Conservation (phyloP, 2,888 invertebrate species). For the Phlogophora meticulosa region DNA sequence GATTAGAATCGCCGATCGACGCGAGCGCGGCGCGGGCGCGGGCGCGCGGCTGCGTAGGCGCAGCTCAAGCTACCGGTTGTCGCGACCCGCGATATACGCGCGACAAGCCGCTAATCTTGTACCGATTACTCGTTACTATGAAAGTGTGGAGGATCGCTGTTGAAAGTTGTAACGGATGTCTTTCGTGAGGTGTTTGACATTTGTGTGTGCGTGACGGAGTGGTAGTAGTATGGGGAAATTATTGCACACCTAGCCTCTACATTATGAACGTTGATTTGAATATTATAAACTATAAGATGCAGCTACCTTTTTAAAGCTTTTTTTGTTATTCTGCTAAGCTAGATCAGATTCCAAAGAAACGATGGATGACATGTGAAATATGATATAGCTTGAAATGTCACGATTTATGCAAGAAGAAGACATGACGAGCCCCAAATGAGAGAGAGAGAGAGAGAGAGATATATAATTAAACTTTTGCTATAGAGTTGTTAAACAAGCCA, state of each 20-base stretch:
- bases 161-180: conserved; percentile 46
- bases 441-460: no score
- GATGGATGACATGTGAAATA: no score
- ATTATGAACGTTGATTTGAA: neutral
- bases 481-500: neutral
- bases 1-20: conserved; percentile 77
- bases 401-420: no score
- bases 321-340: neutral
- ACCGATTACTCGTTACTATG: conserved; percentile 54
- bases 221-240: neutral
- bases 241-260: neutral
- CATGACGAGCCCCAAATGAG: no score
- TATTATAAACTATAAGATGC: neutral
- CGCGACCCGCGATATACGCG: conserved; percentile 46
- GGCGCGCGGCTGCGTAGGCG: conserved; percentile 48
- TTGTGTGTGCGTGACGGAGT: conserved; percentile 6
- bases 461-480: no score
- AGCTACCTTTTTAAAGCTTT: no score
- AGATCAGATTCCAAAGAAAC: no score
- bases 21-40: conserved; percentile 37
- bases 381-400: no score
- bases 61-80: conserved; percentile 39
- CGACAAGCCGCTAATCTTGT: conserved; percentile 62
- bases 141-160: conserved; percentile 48
- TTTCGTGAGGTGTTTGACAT: conserved; percentile 19